phyloP scores from a whole-genome alignment of 2,797 vertebrate species.

The Leuciscus waleckii region DNA sequence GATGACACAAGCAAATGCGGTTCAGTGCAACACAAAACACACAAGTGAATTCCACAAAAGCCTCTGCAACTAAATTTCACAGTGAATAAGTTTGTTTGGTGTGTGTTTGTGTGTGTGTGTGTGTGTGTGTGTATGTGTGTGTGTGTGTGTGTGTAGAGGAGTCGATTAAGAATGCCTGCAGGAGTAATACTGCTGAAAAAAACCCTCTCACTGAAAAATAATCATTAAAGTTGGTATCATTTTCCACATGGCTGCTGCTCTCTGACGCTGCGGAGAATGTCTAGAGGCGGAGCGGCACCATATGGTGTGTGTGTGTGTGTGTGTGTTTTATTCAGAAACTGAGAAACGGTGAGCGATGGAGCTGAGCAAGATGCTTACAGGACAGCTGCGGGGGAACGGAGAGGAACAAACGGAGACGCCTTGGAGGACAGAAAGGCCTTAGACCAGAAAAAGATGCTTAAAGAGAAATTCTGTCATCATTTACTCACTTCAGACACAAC shows the following conservation, averaged over 20 bases:
- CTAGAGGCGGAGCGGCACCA: conserved; percentile 42
- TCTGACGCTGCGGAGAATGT: conserved; percentile 21
- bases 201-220: conserved; percentile 25
- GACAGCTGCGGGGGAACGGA: conserved; percentile 28
- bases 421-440: conserved; percentile 20
- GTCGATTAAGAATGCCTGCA: conserved; percentile 40
- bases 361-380: conserved; percentile 13
- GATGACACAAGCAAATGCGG: not conserved
- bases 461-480: not conserved
- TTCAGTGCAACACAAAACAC: conserved; percentile 2
- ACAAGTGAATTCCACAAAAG: conserved; percentile 13
- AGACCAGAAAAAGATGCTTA: conserved; percentile 2
- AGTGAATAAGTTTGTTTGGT: conserved; percentile 30
- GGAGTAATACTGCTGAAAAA: conserved; percentile 36
- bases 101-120: conserved; percentile 18
- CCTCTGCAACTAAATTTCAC: conserved; percentile 1
- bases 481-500: not conserved
- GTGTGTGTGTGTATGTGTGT: conserved; percentile 6
- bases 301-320: conserved; percentile 38
- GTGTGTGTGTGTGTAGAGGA: conserved; percentile 26
- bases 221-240: conserved; percentile 38
- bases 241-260: conserved; percentile 49
- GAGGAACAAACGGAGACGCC: not conserved
- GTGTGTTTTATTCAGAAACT: conserved; percentile 30
- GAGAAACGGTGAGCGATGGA: conserved; percentile 17